Evolutionary conservation across 2,888 invertebrate genomes (phyloP).

Genomic region (Beris morrisii): DNA sequence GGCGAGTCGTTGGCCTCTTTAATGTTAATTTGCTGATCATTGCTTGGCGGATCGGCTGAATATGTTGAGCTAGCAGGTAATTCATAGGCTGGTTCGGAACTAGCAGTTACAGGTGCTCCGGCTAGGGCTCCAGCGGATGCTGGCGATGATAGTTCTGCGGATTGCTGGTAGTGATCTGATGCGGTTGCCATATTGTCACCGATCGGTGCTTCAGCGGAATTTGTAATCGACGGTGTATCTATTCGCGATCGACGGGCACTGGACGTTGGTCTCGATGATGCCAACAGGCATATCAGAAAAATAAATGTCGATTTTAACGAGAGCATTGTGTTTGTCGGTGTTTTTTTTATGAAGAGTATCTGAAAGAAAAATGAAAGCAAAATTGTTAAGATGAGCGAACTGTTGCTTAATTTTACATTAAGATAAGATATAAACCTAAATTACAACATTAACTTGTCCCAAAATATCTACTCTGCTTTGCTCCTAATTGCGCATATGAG

Average conservation of each 20-base stretch:
- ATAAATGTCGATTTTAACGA: constrained; percentile 39
- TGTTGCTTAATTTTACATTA: too few species aligned
- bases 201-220: constrained; percentile 44
- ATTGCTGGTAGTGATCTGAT: constrained; percentile 41
- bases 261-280: constrained; percentile 39
- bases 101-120: constrained; percentile 37
- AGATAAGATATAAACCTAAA: too few species aligned
- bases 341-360: too few species aligned
- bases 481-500: too few species aligned
- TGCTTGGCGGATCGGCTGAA: constrained; percentile 32
- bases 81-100: neutral
- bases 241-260: constrained; percentile 51
- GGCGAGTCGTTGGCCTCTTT: constrained; percentile 31
- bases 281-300: constrained; percentile 42
- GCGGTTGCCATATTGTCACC: constrained; percentile 46
- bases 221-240: constrained; percentile 45
- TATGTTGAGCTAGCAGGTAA: constrained; percentile 9
- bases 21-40: constrained; percentile 21
- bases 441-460: too few species aligned
- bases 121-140: constrained; percentile 49
- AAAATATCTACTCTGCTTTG: too few species aligned
- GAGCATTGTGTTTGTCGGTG: constrained; percentile 9
- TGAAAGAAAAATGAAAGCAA: too few species aligned
- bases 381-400: too few species aligned
- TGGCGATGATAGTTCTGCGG: constrained; percentile 43